phyloP scores from a whole-genome alignment of 2,888 invertebrate genomes.

The Tortrix viridana region DNA sequence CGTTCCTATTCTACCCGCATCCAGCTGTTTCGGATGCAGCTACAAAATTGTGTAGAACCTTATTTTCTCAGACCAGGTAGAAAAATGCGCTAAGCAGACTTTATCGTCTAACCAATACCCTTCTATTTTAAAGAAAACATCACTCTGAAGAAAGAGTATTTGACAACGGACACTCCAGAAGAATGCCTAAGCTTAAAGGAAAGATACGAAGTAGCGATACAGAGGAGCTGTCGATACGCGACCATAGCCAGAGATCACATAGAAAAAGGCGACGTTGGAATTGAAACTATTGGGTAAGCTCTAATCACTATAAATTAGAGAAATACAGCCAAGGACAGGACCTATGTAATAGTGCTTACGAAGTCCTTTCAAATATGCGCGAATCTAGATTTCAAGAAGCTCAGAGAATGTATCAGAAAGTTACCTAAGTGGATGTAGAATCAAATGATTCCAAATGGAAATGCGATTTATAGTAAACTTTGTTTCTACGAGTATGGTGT shows the following conservation, averaged over 20 bases:
- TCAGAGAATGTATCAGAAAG: no score
- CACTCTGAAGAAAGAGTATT: constrained; percentile 80
- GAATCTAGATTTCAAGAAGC: no score
- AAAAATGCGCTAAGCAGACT: background rate
- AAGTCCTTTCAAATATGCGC: no score
- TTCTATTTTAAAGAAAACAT: constrained; percentile 59
- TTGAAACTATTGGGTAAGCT: constrained; percentile 88
- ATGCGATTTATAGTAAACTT: no score
- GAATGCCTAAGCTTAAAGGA: constrained; percentile 92
- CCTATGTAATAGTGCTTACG: no score
- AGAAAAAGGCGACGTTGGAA: constrained; percentile 85
- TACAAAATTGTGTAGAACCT: background rate
- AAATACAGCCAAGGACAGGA: no score
- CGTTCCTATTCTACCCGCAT: no score
- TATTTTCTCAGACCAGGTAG: background rate
- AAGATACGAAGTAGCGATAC: constrained; percentile 89
- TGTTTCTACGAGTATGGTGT: no score
- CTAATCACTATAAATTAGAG: background rate
- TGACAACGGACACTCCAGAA: constrained; percentile 85
- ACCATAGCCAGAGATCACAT: constrained; percentile 87
- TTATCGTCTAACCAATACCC: no score
- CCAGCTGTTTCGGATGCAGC: no score
- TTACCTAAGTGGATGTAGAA: no score
- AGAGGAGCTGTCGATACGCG: constrained; percentile 88
- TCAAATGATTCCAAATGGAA: no score